Percentiles rank a stretch among this genome's conserved stretches.
Conservation (phyloP, 1,140 invertebrate genomes). For the Cotesia glomerata region DNA sequence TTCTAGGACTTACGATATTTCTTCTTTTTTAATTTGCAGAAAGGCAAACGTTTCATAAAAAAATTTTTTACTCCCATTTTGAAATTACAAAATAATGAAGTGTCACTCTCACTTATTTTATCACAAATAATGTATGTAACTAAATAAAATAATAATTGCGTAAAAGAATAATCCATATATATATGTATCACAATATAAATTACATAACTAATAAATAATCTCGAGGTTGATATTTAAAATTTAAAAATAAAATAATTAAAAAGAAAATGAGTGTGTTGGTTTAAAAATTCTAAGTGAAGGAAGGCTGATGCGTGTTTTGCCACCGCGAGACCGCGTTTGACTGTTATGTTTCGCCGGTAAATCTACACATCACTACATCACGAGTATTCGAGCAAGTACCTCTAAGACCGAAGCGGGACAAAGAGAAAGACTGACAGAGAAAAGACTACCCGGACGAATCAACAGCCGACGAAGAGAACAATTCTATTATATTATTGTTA, state of each 20-base stretch:
- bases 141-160: too few relatives aligned
- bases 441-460: too few relatives aligned
- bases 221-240: too few relatives aligned
- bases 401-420: conserved; percentile 36
- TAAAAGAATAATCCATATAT: too few relatives aligned
- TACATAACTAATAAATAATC: too few relatives aligned
- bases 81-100: neutral
- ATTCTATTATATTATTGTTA: neutral
- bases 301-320: conserved; percentile 27
- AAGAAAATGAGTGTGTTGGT: neutral
- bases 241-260: neutral
- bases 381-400: conserved; percentile 28
- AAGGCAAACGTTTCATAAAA: conserved; percentile 53
- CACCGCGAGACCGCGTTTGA: conserved; percentile 43
- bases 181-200: too few relatives aligned
- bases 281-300: neutral
- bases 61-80: conserved; percentile 57
- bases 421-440: conserved; percentile 2
- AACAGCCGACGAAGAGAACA: neutral
- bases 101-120: neutral
- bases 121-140: neutral
- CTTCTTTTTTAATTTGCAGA: conserved; percentile 51
- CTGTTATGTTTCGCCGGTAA: conserved; percentile 36
- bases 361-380: conserved; percentile 15
- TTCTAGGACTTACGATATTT: conserved; percentile 49